Conservation (phyloP, 2,113 vertebrate genomes). For the Potamarius usumacintae region DNA sequence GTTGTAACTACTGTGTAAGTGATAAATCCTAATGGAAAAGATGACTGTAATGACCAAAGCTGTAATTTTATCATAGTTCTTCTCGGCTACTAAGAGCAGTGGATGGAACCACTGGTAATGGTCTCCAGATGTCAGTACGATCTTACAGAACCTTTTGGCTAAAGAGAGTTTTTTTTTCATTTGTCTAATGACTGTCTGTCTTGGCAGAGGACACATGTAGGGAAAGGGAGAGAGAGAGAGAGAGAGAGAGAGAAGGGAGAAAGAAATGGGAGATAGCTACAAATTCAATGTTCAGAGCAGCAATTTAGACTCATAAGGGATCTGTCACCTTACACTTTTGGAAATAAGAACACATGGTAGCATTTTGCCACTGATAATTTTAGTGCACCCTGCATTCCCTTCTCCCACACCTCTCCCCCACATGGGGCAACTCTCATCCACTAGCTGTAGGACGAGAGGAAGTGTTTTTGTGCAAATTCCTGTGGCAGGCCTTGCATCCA, state of each 20-base stretch:
- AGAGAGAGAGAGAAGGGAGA: constrained; percentile 1
- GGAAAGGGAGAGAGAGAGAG: background rate
- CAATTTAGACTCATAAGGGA: constrained; percentile 57
- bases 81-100: constrained; percentile 39
- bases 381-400: constrained; percentile 39
- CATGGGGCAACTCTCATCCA: background rate
- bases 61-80: constrained; percentile 55
- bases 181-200: constrained; percentile 38
- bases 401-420: background rate
- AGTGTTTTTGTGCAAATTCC: constrained; percentile 60
- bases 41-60: constrained; percentile 57
- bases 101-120: constrained; percentile 56
- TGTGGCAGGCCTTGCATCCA: constrained; percentile 59
- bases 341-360: constrained; percentile 65
- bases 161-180: background rate
- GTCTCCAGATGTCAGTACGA: constrained; percentile 65
- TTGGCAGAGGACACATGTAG: constrained; percentile 19
- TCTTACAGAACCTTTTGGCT: constrained; percentile 48
- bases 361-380: constrained; percentile 64
- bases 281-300: constrained; percentile 43
- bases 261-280: constrained; percentile 1
- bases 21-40: constrained; percentile 57
- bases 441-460: constrained; percentile 40
- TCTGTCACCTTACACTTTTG: constrained; percentile 19
- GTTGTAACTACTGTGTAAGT: constrained; percentile 47